Base-by-base conservation (phyloP, 2,113 vertebrate genomes). In the Phrynosoma platyrhinos region DNA sequence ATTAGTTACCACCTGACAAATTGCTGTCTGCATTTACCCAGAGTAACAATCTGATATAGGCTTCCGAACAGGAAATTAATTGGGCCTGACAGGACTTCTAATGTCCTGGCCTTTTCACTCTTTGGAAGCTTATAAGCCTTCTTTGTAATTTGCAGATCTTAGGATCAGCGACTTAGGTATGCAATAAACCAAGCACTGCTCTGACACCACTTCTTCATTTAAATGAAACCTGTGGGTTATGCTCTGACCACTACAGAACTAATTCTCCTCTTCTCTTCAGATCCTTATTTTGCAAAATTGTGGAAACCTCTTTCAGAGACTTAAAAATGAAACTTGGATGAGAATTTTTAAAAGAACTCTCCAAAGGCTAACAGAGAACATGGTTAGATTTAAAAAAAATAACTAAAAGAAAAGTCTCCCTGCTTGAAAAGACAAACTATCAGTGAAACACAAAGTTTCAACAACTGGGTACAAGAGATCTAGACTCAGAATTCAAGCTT, bases 401-500 rank as follows among this genome's bases (percentile, higher is more conserved):
- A 79, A 84, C 85, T 91, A 89, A 91, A 64, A 89, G 30, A 30
- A 58, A 89, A 87, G n/a, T 90, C 88, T 90, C 82, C 69, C 32
- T 83, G 75, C 47, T 91, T 75, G 84, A 91, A 94, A 69, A 2
- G 81, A 91, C 88, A 83, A 91, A 94, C 91, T 89, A 89, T 62
- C 88, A 87, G 80, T 89, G 91, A 93, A 90, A 78, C 82, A 94
- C 66, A 92, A 93, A 40, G 81, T 90, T 90, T 93, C 93, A 95
- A 92, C 72, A 92, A 93, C 82, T 82, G 82, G 90, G 84, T 79
- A 91, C 79, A 90, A 84, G 82, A 79, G 0, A 88, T 72, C 87
- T 91, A 94, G 91, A 93, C 90, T 89, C 75, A 90, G 93, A 94
- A 91, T 95, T 90, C 91, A 88, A 91, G 91, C 64, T 79, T 91